Evolutionary conservation across 2,113 vertebrate species (phyloP).

Genomic region (Erythrolamprus reginae): DNA sequence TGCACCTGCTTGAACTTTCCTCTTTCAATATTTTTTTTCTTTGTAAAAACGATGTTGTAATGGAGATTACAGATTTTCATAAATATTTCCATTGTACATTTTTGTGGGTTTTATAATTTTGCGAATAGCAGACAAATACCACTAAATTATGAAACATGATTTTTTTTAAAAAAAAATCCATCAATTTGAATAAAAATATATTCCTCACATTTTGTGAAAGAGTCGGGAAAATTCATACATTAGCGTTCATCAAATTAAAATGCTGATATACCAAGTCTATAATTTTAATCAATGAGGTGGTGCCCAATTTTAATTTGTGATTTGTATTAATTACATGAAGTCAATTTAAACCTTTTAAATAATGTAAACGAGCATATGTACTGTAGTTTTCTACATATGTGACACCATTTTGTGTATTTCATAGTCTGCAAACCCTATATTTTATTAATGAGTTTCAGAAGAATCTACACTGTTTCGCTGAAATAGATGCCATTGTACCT

Average conservation of each 20-base stretch:
- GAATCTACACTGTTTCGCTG: slow-evolving; percentile 49
- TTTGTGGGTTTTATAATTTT: slow-evolving; percentile 33
- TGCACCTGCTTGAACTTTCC: background rate
- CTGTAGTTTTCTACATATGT: slow-evolving; percentile 7
- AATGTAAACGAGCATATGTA: slow-evolving; percentile 35
- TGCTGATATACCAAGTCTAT: slow-evolving; percentile 23
- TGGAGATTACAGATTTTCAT: background rate
- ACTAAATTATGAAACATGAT: slow-evolving; percentile 31
- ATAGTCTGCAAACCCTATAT: background rate
- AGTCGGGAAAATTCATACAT: slow-evolving; percentile 26
- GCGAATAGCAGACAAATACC: slow-evolving; percentile 28
- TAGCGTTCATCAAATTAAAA: slow-evolving; percentile 42
- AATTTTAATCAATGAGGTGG: slow-evolving; percentile 35
- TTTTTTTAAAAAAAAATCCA: slow-evolving; percentile 14
- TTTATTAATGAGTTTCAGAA: slow-evolving; percentile 31
- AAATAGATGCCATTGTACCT: slow-evolving; percentile 54
- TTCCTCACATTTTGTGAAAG: slow-evolving; percentile 33
- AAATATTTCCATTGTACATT: background rate
- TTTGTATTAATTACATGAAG: slow-evolving; percentile 39
- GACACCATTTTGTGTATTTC: background rate
- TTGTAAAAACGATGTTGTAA: slow-evolving; percentile 22
- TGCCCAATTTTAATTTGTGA: slow-evolving; percentile 33
- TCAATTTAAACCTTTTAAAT: slow-evolving; percentile 35
- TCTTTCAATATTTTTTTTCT: background rate
- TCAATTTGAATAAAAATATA: slow-evolving; percentile 36